Percentiles rank a stretch among this genome's conserved stretches.
Conservation (phyloP, 1,140 invertebrate species). For the Hylaeus volcanicus region DNA sequence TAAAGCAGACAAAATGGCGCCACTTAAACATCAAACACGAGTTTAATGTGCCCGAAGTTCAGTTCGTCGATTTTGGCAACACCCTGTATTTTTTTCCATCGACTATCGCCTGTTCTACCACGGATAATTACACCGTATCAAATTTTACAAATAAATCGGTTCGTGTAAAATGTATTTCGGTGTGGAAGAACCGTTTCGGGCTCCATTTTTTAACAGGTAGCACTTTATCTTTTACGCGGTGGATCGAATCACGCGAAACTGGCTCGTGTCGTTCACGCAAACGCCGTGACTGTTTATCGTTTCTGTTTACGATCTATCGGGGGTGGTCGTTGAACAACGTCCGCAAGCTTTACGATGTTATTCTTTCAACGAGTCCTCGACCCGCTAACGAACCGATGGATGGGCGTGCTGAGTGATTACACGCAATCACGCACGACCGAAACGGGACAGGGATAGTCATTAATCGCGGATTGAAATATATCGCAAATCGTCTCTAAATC, state of each 20-base stretch:
- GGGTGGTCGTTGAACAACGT: background rate
- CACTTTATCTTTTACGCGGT: background rate
- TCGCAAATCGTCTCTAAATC: slow-evolving; percentile 62
- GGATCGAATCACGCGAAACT: background rate
- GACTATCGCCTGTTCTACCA: background rate
- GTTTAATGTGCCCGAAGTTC: too few relatives aligned
- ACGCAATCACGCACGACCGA: slow-evolving; percentile 10
- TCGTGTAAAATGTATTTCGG: background rate
- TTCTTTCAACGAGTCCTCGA: background rate
- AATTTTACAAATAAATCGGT: background rate
- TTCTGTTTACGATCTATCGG: background rate
- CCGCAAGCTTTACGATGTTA: slow-evolving; percentile 7
- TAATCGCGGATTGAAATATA: slow-evolving; percentile 54
- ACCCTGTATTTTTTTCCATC: too few relatives aligned
- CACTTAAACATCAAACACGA: too few relatives aligned
- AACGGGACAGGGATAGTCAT: slow-evolving; percentile 33
- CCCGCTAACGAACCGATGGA: slow-evolving; percentile 15
- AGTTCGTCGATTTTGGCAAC: too few relatives aligned
- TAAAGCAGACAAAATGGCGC: too few relatives aligned
- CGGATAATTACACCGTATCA: background rate
- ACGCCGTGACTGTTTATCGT: background rate
- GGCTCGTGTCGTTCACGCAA: background rate
- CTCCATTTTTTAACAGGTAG: background rate
- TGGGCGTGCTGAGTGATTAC: background rate
- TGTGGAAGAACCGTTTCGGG: background rate